Base-by-base conservation (phyloP, 2,888 invertebrate genomes). In the Quadroppia sp. region DNA sequence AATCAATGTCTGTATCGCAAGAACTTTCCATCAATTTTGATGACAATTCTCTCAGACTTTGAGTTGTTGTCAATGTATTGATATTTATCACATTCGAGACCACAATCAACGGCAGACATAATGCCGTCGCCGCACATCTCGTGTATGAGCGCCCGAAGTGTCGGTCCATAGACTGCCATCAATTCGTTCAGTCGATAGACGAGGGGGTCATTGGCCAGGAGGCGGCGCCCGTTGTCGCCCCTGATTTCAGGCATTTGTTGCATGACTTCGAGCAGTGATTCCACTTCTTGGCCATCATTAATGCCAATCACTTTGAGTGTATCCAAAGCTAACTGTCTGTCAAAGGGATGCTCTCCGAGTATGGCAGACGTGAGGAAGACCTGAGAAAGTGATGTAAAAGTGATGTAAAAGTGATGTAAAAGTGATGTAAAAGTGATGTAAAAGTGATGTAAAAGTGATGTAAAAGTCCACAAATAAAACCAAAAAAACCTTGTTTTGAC, bases 81-180 rank as follows among this genome's bases (percentile, higher is more conserved):
- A 28, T 61, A 25, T 50, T 72, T 72, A 1, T 75, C 25, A 2
- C 76, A 59, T 45, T 77, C 61, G 20, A 77, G 15, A 13, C 50
- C 73, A 73, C 80, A 79, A 73, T 80, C 79, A 53, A 79, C 77
- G 32, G 79, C 79, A 36, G 77, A 77, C 76, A 79, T 77, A 53
- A 80, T 79, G 9, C 77, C 77, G 73, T 79, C 78, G 15, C 79
- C 79, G n/a, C 77, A 79, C 72, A 79, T 76, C 71, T 79, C 79
- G 59, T 78, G 74, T 25, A 79, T 77, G 17, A 79, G 69, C 30
- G 77, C 78, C 64, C 77, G 77, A 11, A 80, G 45, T 25, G 79
- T 73, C 1, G 76, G 74, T 0, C 79, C 79, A 71, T 80, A 80
- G 15, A 80, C 76, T 11, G 76, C 67, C 17, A 80, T 3, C 40